phyloP scores from a whole-genome alignment of 2,113 vertebrate species.

The Ardeotis arabs region DNA sequence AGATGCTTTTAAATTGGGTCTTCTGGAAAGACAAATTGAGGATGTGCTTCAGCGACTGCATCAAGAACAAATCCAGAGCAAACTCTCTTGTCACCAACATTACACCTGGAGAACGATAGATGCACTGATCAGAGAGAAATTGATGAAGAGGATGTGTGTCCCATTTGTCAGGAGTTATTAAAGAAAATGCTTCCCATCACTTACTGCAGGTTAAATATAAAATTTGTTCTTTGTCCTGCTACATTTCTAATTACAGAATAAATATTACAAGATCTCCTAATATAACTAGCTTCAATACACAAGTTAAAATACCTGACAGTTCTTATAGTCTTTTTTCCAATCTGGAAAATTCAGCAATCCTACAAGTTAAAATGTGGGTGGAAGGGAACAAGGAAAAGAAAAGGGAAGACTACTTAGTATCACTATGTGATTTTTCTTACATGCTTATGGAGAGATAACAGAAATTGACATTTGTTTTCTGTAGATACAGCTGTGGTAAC shows the following conservation, averaged over 20 bases:
- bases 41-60: constrained; percentile 69
- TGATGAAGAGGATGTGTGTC: constrained; percentile 61
- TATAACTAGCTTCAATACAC: not conserved
- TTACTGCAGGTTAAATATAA: constrained; percentile 73
- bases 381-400: not conserved
- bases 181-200: constrained; percentile 73
- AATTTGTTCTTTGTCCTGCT: not conserved
- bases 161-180: constrained; percentile 77
- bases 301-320: not conserved
- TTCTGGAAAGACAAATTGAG: constrained; percentile 76
- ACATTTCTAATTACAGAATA: not conserved
- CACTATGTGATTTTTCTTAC: not conserved
- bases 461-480: not conserved
- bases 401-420: not conserved
- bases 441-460: not conserved
- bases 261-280: not conserved
- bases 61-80: not conserved
- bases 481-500: constrained; percentile 79
- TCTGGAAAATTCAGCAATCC: not conserved
- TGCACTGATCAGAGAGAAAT: not conserved
- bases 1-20: constrained; percentile 72
- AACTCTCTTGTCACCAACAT: not conserved
- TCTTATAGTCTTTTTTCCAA: not conserved
- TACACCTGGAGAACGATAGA: not conserved
- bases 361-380: not conserved